Evolutionary conservation across 2,888 invertebrate genomes (phyloP).

Genomic region (Apamea epomidion): DNA sequence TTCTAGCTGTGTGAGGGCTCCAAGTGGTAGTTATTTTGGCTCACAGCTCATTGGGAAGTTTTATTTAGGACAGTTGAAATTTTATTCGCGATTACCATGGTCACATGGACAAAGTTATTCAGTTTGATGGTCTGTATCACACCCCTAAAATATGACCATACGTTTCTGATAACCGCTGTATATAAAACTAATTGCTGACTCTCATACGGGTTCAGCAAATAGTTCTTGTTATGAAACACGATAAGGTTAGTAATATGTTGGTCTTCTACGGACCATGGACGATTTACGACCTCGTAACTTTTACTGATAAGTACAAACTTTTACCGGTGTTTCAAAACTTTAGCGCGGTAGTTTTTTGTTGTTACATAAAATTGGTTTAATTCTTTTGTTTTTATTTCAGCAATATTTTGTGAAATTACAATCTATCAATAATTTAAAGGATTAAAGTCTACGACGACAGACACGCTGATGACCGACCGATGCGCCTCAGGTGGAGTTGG

Average conservation of each 20-base stretch:
- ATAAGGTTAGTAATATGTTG: slow-evolving; percentile 35
- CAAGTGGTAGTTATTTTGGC: too few species aligned
- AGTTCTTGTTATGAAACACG: not conserved
- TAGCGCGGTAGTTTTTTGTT: slow-evolving; percentile 12
- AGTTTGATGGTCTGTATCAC: not conserved
- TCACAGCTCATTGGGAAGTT: too few species aligned
- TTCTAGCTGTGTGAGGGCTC: too few species aligned
- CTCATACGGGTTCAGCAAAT: slow-evolving; percentile 1
- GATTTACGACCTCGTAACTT: slow-evolving; percentile 61
- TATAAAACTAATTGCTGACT: not conserved
- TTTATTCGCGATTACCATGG: not conserved
- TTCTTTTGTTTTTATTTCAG: slow-evolving; percentile 2
- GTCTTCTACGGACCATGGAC: not conserved
- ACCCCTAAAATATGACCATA: not conserved
- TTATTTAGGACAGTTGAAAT: too few species aligned
- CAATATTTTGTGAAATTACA: not conserved
- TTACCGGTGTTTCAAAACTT: slow-evolving; percentile 53
- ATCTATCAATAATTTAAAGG: not conserved
- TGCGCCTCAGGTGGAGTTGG: too few species aligned
- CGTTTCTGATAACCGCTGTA: not conserved
- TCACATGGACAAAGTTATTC: not conserved
- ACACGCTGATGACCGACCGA: too few species aligned
- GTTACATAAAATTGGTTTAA: not conserved
- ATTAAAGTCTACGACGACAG: not conserved
- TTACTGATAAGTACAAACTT: slow-evolving; percentile 58